Evolutionary conservation across 2,888 invertebrate genomes (phyloP).

Genomic region (Pammene aurita): DNA sequence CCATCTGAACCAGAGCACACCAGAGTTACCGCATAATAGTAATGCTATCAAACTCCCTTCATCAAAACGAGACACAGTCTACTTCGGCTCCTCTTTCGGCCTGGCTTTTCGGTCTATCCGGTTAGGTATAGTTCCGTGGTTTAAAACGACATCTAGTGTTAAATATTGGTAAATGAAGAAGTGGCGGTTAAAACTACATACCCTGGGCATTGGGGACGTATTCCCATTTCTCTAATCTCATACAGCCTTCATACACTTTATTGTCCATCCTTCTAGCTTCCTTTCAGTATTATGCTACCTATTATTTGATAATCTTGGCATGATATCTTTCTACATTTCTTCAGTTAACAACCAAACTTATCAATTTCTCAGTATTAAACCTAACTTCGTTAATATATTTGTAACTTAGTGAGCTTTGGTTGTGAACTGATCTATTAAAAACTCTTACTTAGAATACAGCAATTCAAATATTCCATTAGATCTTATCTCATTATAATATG

Average conservation of each 20-base stretch:
- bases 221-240: slow-evolving; percentile 63
- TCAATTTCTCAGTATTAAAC: neutral
- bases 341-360: neutral
- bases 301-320: slow-evolving; percentile 13
- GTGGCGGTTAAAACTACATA: slow-evolving; percentile 73
- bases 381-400: too few relatives aligned
- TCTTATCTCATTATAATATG: too few relatives aligned
- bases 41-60: too few relatives aligned
- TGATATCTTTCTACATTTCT: neutral
- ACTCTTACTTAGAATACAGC: neutral
- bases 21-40: too few relatives aligned
- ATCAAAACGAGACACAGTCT: too few relatives aligned
- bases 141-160: slow-evolving; percentile 16
- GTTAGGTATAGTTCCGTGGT: too few relatives aligned
- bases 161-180: slow-evolving; percentile 44
- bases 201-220: slow-evolving; percentile 78
- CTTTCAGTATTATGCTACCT: slow-evolving; percentile 7
- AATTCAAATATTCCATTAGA: too few relatives aligned
- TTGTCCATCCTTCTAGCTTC: slow-evolving; percentile 70
- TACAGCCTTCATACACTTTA: slow-evolving; percentile 79
- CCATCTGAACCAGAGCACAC: too few relatives aligned
- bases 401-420: neutral
- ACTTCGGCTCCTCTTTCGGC: too few relatives aligned
- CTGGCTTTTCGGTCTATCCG: too few relatives aligned
- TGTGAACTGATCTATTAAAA: neutral